Base-by-base conservation (phyloP, 2,113 vertebrate species). In the Hydrochoerus hydrochaeris region DNA sequence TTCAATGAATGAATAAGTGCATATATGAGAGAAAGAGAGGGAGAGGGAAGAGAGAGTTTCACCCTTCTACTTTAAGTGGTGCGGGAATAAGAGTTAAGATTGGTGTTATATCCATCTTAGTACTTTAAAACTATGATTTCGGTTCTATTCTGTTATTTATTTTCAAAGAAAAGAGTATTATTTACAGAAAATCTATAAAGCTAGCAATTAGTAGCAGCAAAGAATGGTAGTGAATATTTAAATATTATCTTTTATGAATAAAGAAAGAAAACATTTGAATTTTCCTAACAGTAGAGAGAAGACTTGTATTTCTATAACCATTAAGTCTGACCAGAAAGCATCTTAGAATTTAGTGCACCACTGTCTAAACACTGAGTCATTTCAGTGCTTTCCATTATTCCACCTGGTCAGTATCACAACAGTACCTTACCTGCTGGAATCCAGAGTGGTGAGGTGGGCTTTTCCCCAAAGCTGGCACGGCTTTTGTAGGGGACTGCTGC, bases 381-480 rank as follows among this genome's bases (percentile, higher is more conserved):
- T 46, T 83, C n/a, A 67, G 54, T 16, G 38, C 30, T 16, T 54
- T 60, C 54, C 32, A 63, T n/a, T 22, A 60, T 20, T 46, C 67
- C 24, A 22, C 62, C 41, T 0, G 28, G 7, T 54, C 7, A 5
- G 44, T 0, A 32, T 16, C 35, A 11, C 1, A 20, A 19, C 26
- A 41, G 22, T 35, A 60, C n/a, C 92, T 97, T 98, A 99, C 99
- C 99, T 99, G 99, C 98, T 99, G 99, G 98, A 99, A 99, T 67
- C 99, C 99, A 0, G 99, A 99, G 98, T 99, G 99, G 97, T 99
- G 99, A 30, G 99, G 99, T 0, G 99, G 99, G 98, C 99, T 99
- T 98, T 99, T 99, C 96, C 99, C 99, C 97, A 99, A 98, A 30
- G 98, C 98, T 88, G 99, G 99, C 63, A 98, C 98, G 22, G 99